phyloP scores from a whole-genome alignment of 2,797 vertebrate species.

The Kryptopterus vitreolus region DNA sequence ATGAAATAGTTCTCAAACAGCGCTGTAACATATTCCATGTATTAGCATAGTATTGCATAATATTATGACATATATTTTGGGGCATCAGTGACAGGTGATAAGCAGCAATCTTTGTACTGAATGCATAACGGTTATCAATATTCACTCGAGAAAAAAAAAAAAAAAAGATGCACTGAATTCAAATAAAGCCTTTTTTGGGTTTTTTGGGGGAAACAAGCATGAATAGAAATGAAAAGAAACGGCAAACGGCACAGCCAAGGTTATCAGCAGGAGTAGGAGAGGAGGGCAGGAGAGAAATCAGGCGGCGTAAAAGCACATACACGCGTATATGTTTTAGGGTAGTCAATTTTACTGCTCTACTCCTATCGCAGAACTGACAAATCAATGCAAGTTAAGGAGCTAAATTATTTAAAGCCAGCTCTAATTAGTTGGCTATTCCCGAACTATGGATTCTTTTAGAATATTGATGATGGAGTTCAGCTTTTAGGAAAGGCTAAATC shows the following conservation, averaged over 20 bases:
- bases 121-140: constrained; percentile 15
- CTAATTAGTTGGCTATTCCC: constrained; percentile 99
- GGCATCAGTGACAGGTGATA: constrained; percentile 20
- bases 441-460: constrained; percentile 93
- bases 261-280: constrained; percentile 15
- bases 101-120: constrained; percentile 2
- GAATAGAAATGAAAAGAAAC: neutral
- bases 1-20: constrained; percentile 30
- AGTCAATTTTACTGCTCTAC: constrained; percentile 97
- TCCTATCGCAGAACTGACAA: constrained; percentile 91
- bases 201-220: neutral
- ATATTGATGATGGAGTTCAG: constrained; percentile 93
- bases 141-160: neutral
- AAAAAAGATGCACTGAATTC: neutral
- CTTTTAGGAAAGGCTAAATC: constrained; percentile 73
- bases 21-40: constrained; percentile 30
- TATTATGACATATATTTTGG: constrained; percentile 28
- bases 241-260: neutral
- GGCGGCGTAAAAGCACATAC: constrained; percentile 69
- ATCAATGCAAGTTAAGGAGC: constrained; percentile 99
- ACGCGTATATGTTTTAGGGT: constrained; percentile 80
- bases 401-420: constrained; percentile 99
- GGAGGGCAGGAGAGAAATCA: constrained; percentile 45
- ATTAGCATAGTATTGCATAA: constrained; percentile 38
- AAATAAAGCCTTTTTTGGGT: neutral